These are phyloP conservation scores for Nemotelus nigrinus DNA, from an alignment of 2,888 invertebrate species.

Conservation along the genomic window DNA sequence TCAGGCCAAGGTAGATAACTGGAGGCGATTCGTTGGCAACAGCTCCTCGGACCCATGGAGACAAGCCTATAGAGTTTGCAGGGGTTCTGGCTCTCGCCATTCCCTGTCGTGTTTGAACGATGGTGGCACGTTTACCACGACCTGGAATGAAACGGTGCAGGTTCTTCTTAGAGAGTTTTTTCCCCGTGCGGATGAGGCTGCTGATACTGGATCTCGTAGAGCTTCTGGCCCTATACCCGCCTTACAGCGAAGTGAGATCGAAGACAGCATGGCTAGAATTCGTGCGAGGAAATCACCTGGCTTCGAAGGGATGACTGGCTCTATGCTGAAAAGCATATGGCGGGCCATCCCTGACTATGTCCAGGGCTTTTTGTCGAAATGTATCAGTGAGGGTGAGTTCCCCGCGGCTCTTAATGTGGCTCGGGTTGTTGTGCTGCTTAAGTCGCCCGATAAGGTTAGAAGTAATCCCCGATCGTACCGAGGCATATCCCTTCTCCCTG, in stretches of 20 bases:
- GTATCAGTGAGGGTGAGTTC: neutral
- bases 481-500: neutral
- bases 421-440: neutral
- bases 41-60: too few species aligned
- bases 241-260: neutral
- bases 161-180: too few species aligned
- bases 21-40: too few species aligned
- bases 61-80: too few species aligned
- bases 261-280: neutral
- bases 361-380: neutral
- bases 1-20: too few species aligned
- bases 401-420: neutral
- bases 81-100: too few species aligned
- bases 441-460: neutral
- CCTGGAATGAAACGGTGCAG: too few species aligned
- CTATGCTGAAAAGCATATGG: neutral
- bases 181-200: neutral
- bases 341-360: slow-evolving; percentile 7
- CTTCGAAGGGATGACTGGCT: slow-evolving; percentile 8
- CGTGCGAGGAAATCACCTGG: neutral
- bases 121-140: too few species aligned
- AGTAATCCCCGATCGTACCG: neutral
- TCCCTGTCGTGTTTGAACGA: too few species aligned
- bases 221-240: neutral
- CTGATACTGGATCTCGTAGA: neutral